Conservation (phyloP, 2,113 vertebrate species). For the Oncorhynchus nerka region DNA sequence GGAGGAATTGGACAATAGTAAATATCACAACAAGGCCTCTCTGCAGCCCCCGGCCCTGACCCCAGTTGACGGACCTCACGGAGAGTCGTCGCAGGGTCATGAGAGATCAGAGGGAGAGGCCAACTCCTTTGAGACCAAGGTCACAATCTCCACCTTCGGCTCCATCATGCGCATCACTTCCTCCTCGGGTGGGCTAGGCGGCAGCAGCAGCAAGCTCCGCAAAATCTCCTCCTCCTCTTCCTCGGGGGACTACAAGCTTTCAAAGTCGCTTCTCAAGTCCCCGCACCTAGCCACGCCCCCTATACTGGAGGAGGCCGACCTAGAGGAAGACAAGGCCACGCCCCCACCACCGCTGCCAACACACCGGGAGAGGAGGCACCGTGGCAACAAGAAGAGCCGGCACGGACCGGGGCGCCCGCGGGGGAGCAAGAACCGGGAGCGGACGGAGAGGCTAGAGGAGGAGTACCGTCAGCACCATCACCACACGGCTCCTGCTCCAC, state of each 20-base stretch:
- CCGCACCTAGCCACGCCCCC: slow-evolving; percentile 73
- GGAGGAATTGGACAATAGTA: slow-evolving; percentile 79
- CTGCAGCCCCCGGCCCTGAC: slow-evolving; percentile 64
- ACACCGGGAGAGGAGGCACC: slow-evolving; percentile 87
- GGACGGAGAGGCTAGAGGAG: slow-evolving; percentile 74
- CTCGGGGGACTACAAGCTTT: slow-evolving; percentile 81
- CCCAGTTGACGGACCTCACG: slow-evolving; percentile 66
- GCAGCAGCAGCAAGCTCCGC: slow-evolving; percentile 73
- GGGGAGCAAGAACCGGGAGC: slow-evolving; percentile 84
- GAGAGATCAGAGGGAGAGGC: slow-evolving; percentile 70
- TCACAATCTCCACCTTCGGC: slow-evolving; percentile 89
- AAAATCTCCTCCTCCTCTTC: slow-evolving; percentile 71
- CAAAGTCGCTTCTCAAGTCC: slow-evolving; percentile 70
- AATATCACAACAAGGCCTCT: slow-evolving; percentile 76
- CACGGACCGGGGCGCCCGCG: slow-evolving; percentile 88
- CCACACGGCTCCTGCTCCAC: slow-evolving; percentile 53
- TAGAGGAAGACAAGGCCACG: slow-evolving; percentile 63
- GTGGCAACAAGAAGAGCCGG: slow-evolving; percentile 87
- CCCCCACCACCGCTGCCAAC: slow-evolving; percentile 58
- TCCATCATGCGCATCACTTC: slow-evolving; percentile 94
- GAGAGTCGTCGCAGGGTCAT: slow-evolving; percentile 43
- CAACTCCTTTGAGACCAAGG: slow-evolving; percentile 86
- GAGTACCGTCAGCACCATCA: slow-evolving; percentile 69
- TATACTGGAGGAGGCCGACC: slow-evolving; percentile 56
- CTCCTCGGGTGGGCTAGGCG: slow-evolving; percentile 71